phyloP scores from a whole-genome alignment of 2,888 invertebrate species.

The Drosophila stalkeri region DNA sequence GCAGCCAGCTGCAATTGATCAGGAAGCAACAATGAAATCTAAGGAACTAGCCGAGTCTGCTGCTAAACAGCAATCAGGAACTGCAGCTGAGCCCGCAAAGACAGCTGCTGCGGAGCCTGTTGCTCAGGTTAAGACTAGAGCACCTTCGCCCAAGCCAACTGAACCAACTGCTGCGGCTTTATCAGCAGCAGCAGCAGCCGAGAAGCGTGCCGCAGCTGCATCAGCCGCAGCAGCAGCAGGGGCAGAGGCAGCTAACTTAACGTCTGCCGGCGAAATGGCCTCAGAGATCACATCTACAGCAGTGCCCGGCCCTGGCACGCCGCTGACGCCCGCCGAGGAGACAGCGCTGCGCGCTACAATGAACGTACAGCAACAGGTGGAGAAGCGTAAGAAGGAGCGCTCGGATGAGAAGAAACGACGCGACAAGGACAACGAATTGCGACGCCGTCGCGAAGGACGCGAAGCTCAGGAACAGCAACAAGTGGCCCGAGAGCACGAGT shows the following conservation, averaged over 20 bases:
- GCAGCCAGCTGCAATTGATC: neutral
- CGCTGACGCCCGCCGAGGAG: constrained; percentile 7
- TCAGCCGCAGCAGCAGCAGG: constrained; percentile 6
- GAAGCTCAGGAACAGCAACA: constrained; percentile 87
- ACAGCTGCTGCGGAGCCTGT: neutral
- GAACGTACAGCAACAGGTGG: constrained; percentile 64
- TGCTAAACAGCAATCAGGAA: neutral
- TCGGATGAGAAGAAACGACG: constrained; percentile 93
- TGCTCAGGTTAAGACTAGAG: neutral
- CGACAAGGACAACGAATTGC: constrained; percentile 89
- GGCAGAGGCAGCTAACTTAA: neutral
- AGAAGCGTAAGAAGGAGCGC: constrained; percentile 91
- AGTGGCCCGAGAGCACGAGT: constrained; percentile 80
- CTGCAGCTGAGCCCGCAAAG: neutral
- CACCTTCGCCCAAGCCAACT: neutral
- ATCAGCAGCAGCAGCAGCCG: constrained; percentile 41
- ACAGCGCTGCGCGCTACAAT: constrained; percentile 29
- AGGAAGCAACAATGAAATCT: neutral
- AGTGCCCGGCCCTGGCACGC: neutral
- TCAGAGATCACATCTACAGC: neutral
- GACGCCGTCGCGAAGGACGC: constrained; percentile 90
- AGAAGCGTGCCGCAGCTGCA: constrained; percentile 28
- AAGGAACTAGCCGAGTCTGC: neutral
- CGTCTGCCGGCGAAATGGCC: neutral
- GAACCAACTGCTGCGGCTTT: constrained; percentile 8